Evolutionary conservation across 1,140 invertebrate genomes (phyloP).

Genomic region (Lordiphosa collinella): DNA sequence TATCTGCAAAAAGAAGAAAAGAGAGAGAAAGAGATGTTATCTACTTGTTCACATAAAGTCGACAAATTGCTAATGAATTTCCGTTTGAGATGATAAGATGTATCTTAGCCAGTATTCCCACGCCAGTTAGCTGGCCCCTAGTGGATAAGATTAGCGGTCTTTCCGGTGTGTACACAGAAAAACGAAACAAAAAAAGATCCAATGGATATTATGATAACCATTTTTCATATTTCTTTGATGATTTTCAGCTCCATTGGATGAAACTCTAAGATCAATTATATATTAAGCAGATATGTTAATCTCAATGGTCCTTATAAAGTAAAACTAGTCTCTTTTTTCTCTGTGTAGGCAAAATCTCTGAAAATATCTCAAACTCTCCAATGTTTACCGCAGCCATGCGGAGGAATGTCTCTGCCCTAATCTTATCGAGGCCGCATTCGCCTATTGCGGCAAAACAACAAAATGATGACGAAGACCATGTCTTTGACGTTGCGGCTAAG

Average conservation of each 20-base stretch:
- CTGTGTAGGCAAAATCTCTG: not conserved
- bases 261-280: no score
- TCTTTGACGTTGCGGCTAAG: slow-evolving; percentile 21
- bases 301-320: no score
- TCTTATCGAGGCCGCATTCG: slow-evolving; percentile 68
- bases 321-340: no score
- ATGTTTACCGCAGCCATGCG: slow-evolving; percentile 56
- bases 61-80: slow-evolving; percentile 52
- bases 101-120: slow-evolving; percentile 63
- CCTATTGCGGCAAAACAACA: slow-evolving; percentile 52
- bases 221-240: no score
- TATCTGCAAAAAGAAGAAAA: slow-evolving; percentile 85
- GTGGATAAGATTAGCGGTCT: slow-evolving; percentile 70
- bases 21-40: slow-evolving; percentile 17
- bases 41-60: slow-evolving; percentile 43
- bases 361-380: slow-evolving; percentile 35
- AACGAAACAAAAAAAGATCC: slow-evolving; percentile 26
- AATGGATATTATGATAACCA: no score
- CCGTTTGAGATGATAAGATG: slow-evolving; percentile 37
- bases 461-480: slow-evolving; percentile 57
- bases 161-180: slow-evolving; percentile 54
- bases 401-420: slow-evolving; percentile 58
- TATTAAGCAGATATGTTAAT: no score
- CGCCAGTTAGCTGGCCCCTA: slow-evolving; percentile 51
- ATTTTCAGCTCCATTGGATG: no score